phyloP scores from a whole-genome alignment of 2,797 vertebrate species.

The Podarcis siculus region DNA sequence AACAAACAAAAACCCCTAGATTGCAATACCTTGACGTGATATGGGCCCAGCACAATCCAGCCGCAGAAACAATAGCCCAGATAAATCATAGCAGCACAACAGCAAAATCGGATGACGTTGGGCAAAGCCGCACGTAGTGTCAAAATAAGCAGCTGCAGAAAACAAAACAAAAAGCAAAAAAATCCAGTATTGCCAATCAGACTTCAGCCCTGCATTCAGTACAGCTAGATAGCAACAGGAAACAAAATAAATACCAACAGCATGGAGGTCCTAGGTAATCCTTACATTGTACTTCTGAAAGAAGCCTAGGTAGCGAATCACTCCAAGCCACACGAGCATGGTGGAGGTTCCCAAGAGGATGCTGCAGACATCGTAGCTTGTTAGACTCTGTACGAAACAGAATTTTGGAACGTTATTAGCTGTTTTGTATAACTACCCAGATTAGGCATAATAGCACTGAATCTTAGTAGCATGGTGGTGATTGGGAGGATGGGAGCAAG shows the following conservation, averaged over 20 bases:
- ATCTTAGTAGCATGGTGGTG: background rate
- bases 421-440: background rate
- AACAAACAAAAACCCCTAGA: background rate
- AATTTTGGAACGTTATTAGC: background rate
- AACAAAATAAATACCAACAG: slow-evolving; percentile 64
- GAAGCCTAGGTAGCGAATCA: slow-evolving; percentile 93
- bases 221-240: slow-evolving; percentile 39
- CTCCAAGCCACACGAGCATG: slow-evolving; percentile 95
- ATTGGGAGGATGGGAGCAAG: background rate
- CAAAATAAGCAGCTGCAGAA: slow-evolving; percentile 89
- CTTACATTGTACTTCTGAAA: slow-evolving; percentile 96
- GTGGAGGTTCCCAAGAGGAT: slow-evolving; percentile 93
- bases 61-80: slow-evolving; percentile 97
- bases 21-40: slow-evolving; percentile 90
- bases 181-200: slow-evolving; percentile 42
- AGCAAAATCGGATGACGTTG: slow-evolving; percentile 91
- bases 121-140: slow-evolving; percentile 91
- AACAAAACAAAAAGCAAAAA: background rate
- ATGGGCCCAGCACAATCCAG: slow-evolving; percentile 96
- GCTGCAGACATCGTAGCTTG: slow-evolving; percentile 93
- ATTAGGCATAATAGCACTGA: background rate
- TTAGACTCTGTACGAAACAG: slow-evolving; percentile 80
- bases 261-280: slow-evolving; percentile 42
- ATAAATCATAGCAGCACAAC: slow-evolving; percentile 95
- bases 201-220: slow-evolving; percentile 28